These are phyloP conservation scores for Phlogophora meticulosa DNA, from an alignment of 2,888 invertebrate genomes.

Conservation along the genomic window DNA sequence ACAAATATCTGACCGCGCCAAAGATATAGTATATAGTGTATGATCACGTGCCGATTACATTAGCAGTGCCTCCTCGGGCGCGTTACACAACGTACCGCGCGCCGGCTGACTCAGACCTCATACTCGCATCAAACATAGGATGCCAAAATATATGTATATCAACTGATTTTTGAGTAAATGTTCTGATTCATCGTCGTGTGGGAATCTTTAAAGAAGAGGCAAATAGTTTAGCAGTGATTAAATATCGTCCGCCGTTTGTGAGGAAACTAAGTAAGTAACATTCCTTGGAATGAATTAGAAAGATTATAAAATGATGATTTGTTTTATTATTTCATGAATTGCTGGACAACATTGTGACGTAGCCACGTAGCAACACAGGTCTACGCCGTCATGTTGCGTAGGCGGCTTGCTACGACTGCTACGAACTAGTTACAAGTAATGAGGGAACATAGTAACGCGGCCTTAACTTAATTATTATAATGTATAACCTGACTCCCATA, in stretches of 20 bases:
- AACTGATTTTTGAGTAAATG: constrained; percentile 29
- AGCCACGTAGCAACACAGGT: constrained; percentile 12
- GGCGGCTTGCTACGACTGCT: constrained; percentile 15
- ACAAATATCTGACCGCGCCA: too few species aligned
- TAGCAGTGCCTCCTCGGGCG: not conserved
- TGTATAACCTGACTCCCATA: not conserved
- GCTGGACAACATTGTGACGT: not conserved
- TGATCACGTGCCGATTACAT: constrained; percentile 25
- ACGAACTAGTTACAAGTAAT: constrained; percentile 12
- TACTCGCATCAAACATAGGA: not conserved
- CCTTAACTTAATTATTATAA: not conserved
- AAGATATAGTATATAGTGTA: too few species aligned
- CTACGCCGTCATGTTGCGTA: not conserved
- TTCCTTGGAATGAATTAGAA: too few species aligned
- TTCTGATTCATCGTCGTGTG: constrained; percentile 35
- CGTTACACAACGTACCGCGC: constrained; percentile 42
- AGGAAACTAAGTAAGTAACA: constrained; percentile 11
- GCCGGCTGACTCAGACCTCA: constrained; percentile 41
- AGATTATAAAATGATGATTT: too few species aligned
- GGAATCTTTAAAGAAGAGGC: constrained; percentile 18
- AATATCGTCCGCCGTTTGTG: constrained; percentile 2
- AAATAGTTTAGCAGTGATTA: constrained; percentile 34
- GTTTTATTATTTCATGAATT: too few species aligned
- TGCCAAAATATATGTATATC: constrained; percentile 47
- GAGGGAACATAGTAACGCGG: not conserved